Base-by-base conservation (phyloP, 2,113 vertebrate genomes). In the Tupaia tana region DNA sequence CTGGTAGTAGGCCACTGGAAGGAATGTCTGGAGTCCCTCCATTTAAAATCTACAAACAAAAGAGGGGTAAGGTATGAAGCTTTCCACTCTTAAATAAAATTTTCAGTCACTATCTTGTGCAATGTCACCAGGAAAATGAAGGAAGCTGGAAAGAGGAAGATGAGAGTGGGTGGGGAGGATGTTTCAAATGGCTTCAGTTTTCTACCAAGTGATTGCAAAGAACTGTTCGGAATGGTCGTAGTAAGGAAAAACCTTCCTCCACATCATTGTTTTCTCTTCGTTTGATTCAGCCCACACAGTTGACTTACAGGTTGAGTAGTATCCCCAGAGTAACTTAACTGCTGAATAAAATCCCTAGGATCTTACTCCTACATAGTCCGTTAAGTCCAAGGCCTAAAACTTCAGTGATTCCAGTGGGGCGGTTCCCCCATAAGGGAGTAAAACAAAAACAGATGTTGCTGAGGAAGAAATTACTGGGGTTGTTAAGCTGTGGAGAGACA, bases 1-100 rank as follows among this genome's bases (percentile, higher is more conserved):
- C 99, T n/a, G 99, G 98, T 9, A 99, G 97, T 81, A 99, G 97
- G 91, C 99, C 99, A 18, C 98, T 98, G 92, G 98, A 99, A 43
- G 99, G 99, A 97, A 99, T 98, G 80, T 99, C 99, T 34, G 99
- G 99, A 88, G 99, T 99, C 92, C 99, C 99, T 95, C 99, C 99
- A 13, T 99, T 99, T 97, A 99, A 98, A 96, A 99, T 99, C 99
- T 99, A 91, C 31, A 97, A 98, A 96, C 22, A 77, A 92, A 96
- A 91, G 56, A 91, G 59, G 31, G 80, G 78, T 27, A 84, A 90
- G 95, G n/a, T 0, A 80, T 71, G 93, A 97, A 52, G 20, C 34
- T 79, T 66, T 85, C 43, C 20, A 64, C 18, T 91, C n/a, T 43
- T 69, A n/a, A 67, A 56, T 83, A 25, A 24, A 89, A 87, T 54